phyloP scores from a whole-genome alignment of 1,140 invertebrate species.

The Vanessa tameamea region DNA sequence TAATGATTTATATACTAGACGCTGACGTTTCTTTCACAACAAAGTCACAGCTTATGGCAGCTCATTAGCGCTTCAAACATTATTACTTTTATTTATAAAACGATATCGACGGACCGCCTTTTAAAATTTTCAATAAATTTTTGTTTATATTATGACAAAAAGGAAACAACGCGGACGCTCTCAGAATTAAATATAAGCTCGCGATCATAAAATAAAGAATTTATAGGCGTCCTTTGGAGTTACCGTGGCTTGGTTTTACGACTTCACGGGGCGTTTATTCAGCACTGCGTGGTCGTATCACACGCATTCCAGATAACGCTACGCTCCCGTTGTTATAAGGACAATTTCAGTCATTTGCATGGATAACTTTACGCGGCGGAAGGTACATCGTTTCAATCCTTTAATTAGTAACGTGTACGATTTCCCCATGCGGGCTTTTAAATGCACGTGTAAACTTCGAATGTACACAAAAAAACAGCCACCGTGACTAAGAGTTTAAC shows the following conservation, averaged over 20 bases:
- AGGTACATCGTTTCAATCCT: slow-evolving; percentile 32
- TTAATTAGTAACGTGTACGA: slow-evolving; percentile 55
- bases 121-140: slow-evolving; percentile 67
- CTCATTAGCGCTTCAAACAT: slow-evolving; percentile 59
- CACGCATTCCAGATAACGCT: slow-evolving; percentile 60
- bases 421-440: slow-evolving; percentile 43
- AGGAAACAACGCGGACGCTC: slow-evolving; percentile 67
- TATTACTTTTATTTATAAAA: slow-evolving; percentile 38
- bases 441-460: slow-evolving; percentile 53
- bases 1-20: slow-evolving; percentile 13
- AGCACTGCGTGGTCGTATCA: slow-evolving; percentile 66
- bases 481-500: slow-evolving; percentile 74
- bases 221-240: slow-evolving; percentile 77
- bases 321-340: slow-evolving; percentile 49
- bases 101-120: slow-evolving; percentile 35
- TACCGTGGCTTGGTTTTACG: slow-evolving; percentile 73
- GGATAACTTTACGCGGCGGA: slow-evolving; percentile 9
- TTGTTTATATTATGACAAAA: slow-evolving; percentile 66
- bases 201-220: slow-evolving; percentile 78
- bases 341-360: slow-evolving; percentile 40
- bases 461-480: slow-evolving; percentile 59
- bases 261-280: slow-evolving; percentile 75
- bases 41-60: slow-evolving; percentile 38
- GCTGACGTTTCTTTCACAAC: slow-evolving; percentile 45
- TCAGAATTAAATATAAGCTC: slow-evolving; percentile 77